These are phyloP conservation scores for Oreocharis arfaki DNA, from an alignment of 2,113 vertebrate species.

Conservation along the genomic window DNA sequence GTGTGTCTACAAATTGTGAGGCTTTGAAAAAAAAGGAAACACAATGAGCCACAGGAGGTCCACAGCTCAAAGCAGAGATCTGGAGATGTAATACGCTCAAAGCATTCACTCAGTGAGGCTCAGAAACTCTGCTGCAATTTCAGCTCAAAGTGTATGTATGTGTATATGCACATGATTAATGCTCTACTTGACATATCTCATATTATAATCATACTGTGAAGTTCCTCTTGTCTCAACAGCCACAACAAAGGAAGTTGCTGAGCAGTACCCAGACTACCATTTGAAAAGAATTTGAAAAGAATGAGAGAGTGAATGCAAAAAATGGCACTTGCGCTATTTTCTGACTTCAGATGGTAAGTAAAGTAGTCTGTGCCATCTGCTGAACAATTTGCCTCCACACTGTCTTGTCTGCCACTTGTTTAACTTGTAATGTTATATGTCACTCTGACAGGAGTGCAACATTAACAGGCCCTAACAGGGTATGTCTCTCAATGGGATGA, in stretches of 20 bases:
- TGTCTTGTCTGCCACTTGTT: slow-evolving; percentile 31
- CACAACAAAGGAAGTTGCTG: neutral
- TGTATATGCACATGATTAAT: neutral
- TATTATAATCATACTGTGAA: neutral
- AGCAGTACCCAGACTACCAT: neutral
- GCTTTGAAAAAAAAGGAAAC: neutral
- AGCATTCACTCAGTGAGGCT: neutral
- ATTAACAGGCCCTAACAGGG: slow-evolving; percentile 34
- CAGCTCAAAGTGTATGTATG: neutral
- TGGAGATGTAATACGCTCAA: neutral
- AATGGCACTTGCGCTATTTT: neutral
- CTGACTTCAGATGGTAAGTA: slow-evolving; percentile 10
- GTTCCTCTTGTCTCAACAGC: neutral
- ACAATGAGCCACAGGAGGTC: neutral
- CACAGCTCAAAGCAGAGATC: neutral
- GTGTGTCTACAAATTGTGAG: neutral
- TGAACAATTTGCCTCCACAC: slow-evolving; percentile 20
- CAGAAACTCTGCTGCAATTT: neutral
- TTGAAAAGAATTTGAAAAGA: slow-evolving; percentile 14
- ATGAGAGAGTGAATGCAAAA: neutral
- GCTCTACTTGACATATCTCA: neutral
- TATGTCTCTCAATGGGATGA: slow-evolving; percentile 1
- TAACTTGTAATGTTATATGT: slow-evolving; percentile 13
- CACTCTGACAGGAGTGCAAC: slow-evolving; percentile 51
- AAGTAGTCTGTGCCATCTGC: slow-evolving; percentile 51